Evolutionary conservation across 1,140 invertebrate genomes (phyloP).

Genomic region (Saccostrea glomerata): DNA sequence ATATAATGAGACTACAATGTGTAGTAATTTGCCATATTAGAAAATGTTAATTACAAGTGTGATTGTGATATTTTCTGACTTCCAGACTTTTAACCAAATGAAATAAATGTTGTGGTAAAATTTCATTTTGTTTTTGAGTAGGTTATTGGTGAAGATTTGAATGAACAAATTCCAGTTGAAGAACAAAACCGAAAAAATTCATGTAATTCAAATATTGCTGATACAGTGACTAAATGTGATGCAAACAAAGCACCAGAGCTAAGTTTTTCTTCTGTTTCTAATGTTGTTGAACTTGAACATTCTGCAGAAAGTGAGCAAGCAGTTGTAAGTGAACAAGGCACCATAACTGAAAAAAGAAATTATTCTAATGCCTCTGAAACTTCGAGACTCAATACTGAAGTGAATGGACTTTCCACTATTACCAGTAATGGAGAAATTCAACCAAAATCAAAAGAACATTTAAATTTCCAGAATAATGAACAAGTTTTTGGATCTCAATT

Average conservation of each 20-base stretch:
- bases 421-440: too few relatives aligned
- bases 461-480: neutral
- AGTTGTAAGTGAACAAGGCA: neutral
- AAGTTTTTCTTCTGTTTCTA: neutral
- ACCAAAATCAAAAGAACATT: too few relatives aligned
- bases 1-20: neutral
- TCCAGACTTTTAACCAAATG: neutral
- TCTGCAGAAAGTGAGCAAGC: neutral
- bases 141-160: slow-evolving; percentile 27
- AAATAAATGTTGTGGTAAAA: slow-evolving; percentile 28
- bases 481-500: neutral
- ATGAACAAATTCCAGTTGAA: neutral
- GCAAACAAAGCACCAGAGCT: neutral
- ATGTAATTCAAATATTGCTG: neutral
- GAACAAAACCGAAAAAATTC: neutral
- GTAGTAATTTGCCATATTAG: neutral
- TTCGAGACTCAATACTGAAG: neutral
- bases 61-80: neutral
- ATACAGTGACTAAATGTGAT: neutral
- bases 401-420: neutral
- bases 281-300: neutral
- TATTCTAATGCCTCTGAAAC: neutral
- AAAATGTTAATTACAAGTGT: neutral
- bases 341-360: neutral
- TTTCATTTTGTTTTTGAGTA: slow-evolving; percentile 40